These are phyloP conservation scores for Pipra filicauda DNA, from an alignment of 2,113 vertebrate species.

Conservation along the genomic window DNA sequence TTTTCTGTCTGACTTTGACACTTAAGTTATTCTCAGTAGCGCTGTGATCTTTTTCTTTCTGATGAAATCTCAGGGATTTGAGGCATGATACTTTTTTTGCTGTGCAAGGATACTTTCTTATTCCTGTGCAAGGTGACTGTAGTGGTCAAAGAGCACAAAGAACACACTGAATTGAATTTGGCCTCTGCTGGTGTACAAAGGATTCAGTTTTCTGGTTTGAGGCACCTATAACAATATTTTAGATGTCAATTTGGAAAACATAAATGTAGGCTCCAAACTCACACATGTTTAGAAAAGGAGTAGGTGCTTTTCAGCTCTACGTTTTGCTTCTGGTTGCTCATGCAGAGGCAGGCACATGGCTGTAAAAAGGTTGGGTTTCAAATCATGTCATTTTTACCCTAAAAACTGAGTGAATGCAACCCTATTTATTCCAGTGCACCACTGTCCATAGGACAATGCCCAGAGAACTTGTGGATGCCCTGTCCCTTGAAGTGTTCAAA, in stretches of 20 bases:
- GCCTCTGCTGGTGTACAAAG: not conserved
- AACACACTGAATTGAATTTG: not conserved
- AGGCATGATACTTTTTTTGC: not conserved
- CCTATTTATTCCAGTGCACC: not conserved
- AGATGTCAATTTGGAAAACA: not conserved
- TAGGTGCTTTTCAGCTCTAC: not conserved
- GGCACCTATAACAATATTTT: not conserved
- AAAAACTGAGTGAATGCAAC: not conserved
- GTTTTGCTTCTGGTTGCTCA: not conserved
- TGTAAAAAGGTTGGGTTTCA: not conserved
- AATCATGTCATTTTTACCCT: not conserved
- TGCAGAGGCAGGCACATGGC: not conserved
- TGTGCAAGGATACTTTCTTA: not conserved
- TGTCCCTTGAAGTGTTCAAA: not conserved
- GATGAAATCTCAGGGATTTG: slow-evolving; percentile 31
- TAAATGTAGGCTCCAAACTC: not conserved
- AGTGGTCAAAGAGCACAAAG: not conserved
- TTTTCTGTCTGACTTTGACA: slow-evolving; percentile 38
- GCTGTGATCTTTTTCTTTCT: slow-evolving; percentile 53
- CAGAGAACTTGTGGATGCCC: not conserved
- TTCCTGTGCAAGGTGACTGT: not conserved
- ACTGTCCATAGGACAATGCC: not conserved
- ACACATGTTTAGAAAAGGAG: not conserved
- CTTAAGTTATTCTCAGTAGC: slow-evolving; percentile 38
- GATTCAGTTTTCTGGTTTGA: not conserved